These are phyloP conservation scores for Ariolimax columbianus DNA, from an alignment of 2,888 invertebrate genomes.

Conservation along the genomic window DNA sequence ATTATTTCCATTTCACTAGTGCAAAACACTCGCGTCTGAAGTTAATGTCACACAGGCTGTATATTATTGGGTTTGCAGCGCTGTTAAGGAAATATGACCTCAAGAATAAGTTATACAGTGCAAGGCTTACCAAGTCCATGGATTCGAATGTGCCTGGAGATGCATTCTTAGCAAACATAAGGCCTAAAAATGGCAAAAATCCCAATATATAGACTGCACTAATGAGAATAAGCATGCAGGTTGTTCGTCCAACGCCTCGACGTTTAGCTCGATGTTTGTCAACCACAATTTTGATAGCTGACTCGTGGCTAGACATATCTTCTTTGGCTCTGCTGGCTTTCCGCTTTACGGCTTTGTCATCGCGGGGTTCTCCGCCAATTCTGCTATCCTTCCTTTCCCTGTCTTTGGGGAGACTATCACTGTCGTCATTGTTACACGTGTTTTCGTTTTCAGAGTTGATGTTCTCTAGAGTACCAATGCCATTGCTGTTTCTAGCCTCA, in stretches of 20 bases:
- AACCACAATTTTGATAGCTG: neutral
- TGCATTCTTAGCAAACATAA: neutral
- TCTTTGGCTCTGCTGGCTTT: neutral
- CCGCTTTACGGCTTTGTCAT: neutral
- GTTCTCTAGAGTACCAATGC: neutral
- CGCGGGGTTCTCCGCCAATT: neutral
- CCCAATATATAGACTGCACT: constrained; percentile 43
- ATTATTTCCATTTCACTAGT: neutral
- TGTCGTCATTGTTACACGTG: neutral
- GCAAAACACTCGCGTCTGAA: constrained; percentile 29
- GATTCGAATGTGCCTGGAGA: neutral
- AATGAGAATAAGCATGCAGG: constrained; percentile 44
- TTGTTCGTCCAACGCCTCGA: constrained; percentile 38
- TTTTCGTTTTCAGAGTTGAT: constrained; percentile 21
- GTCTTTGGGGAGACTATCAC: neutral
- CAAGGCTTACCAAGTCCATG: neutral
- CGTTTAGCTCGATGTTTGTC: neutral
- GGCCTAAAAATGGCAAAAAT: constrained; percentile 21
- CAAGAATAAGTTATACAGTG: constrained; percentile 28
- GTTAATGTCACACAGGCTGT: constrained; percentile 43
- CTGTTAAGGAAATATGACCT: constrained; percentile 42
- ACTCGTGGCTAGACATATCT: neutral
- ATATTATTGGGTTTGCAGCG: constrained; percentile 45
- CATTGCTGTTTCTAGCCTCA: neutral
- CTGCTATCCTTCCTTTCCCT: neutral